These are phyloP conservation scores for Hypocryptadius cinnamomeus DNA, from an alignment of 2,113 vertebrate genomes.

Conservation along the genomic window DNA sequence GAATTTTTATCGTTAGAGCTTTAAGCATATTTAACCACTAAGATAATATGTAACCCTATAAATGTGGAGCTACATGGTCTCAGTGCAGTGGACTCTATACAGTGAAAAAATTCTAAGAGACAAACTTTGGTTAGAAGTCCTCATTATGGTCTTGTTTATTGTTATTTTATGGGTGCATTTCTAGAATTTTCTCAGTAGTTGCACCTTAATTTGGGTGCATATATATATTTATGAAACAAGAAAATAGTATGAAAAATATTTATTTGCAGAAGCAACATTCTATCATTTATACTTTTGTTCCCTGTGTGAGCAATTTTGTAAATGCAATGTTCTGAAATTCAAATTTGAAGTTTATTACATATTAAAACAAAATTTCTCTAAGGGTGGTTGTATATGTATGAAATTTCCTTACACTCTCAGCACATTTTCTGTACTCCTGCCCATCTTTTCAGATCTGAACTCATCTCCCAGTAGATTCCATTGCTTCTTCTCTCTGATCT, in stretches of 20 bases:
- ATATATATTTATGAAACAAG: not conserved
- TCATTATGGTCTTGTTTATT: not conserved
- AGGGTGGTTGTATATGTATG: not conserved
- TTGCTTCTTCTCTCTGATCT: not conserved
- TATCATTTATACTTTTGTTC: not conserved
- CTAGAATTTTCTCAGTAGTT: not conserved
- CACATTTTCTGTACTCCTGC: not conserved
- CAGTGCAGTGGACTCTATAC: not conserved
- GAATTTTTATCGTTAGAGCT: not conserved
- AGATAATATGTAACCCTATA: not conserved
- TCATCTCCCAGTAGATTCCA: not conserved
- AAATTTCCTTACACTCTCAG: not conserved
- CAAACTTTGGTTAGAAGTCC: not conserved
- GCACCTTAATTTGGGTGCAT: not conserved
- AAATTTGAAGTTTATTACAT: not conserved
- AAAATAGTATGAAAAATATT: not conserved
- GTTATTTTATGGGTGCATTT: not conserved
- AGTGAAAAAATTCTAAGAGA: not conserved
- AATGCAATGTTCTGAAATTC: not conserved
- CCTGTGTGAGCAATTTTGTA: not conserved
- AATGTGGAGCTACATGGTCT: not conserved
- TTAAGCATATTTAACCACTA: not conserved
- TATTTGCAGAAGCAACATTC: not conserved
- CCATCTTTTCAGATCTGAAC: not conserved
- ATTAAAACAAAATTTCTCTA: not conserved